Conservation (phyloP, 37 sponge, comb jelly and placozoan species). For the Amphimedon queenslandica region DNA sequence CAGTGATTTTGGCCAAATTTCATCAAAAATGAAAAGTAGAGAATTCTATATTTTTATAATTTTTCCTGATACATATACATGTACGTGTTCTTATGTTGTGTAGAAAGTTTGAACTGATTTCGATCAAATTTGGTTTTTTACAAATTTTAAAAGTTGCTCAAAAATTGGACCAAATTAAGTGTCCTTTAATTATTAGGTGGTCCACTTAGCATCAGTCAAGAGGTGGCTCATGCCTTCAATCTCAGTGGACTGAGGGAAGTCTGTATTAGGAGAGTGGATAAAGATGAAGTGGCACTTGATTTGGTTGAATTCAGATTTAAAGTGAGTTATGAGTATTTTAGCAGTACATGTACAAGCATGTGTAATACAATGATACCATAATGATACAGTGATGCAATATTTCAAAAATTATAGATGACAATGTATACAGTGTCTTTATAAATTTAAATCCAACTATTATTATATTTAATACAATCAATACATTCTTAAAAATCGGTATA, state of each 20-base stretch:
- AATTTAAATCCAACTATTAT: not conserved
- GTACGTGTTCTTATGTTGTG: too few relatives aligned
- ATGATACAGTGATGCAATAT: too few relatives aligned
- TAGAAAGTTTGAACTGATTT: not conserved
- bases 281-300: constrained; percentile 42
- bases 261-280: constrained; percentile 44
- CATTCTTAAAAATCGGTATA: too few relatives aligned
- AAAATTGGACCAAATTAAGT: not conserved
- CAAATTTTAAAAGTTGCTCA: too few relatives aligned
- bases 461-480: not conserved
- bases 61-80: too few relatives aligned
- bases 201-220: constrained; percentile 49
- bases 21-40: too few relatives aligned
- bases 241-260: constrained; percentile 44
- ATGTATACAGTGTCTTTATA: not conserved
- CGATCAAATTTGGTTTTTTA: too few relatives aligned
- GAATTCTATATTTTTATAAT: not conserved
- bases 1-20: too few relatives aligned
- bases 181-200: too few relatives aligned
- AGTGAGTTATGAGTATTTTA: too few relatives aligned
- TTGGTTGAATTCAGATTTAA: constrained; percentile 57
- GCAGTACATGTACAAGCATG: too few relatives aligned
- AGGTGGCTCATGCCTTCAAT: constrained; percentile 48
- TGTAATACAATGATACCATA: too few relatives aligned
- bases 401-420: not conserved